Percentiles rank a stretch among this genome's conserved stretches.
These are phyloP conservation scores for Dicrostonyx torquatus DNA, from an alignment of 2,797 vertebrate genomes.

Conservation along the genomic window DNA sequence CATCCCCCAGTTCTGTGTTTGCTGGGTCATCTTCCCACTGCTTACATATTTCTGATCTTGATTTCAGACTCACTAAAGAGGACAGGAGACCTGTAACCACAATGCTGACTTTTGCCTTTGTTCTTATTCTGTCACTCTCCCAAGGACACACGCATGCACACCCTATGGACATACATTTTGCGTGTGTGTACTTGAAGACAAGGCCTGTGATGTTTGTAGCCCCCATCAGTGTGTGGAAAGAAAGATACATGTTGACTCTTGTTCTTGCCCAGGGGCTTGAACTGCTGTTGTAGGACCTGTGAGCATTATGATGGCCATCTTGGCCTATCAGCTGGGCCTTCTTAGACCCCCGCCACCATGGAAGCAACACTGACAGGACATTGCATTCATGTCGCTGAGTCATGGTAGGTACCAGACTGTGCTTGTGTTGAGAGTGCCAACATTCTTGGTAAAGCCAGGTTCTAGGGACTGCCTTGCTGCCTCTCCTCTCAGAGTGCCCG, in stretches of 20 bases:
- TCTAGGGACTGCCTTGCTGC: constrained; percentile 27
- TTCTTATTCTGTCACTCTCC: background rate
- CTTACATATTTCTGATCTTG: background rate
- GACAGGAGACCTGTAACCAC: background rate
- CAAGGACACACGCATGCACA: background rate
- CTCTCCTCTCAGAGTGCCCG: background rate
- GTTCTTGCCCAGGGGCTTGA: background rate
- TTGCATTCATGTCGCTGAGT: background rate
- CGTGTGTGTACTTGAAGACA: background rate
- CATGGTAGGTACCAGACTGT: constrained; percentile 28
- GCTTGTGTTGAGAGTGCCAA: constrained; percentile 16
- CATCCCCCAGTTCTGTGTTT: background rate
- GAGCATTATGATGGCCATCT: background rate
- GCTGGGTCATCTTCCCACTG: background rate
- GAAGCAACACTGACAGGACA: background rate
- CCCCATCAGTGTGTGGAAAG: background rate
- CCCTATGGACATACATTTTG: background rate
- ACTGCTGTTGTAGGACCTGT: background rate
- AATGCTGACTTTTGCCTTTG: background rate
- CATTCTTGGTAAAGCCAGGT: constrained; percentile 12
- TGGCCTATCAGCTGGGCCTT: background rate
- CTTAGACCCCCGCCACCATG: background rate
- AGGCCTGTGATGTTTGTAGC: constrained; percentile 31
- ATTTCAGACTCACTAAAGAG: constrained; percentile 1
- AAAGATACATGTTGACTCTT: background rate